Base-by-base conservation (phyloP, 2,113 vertebrate species). In the Chauna torquata region DNA sequence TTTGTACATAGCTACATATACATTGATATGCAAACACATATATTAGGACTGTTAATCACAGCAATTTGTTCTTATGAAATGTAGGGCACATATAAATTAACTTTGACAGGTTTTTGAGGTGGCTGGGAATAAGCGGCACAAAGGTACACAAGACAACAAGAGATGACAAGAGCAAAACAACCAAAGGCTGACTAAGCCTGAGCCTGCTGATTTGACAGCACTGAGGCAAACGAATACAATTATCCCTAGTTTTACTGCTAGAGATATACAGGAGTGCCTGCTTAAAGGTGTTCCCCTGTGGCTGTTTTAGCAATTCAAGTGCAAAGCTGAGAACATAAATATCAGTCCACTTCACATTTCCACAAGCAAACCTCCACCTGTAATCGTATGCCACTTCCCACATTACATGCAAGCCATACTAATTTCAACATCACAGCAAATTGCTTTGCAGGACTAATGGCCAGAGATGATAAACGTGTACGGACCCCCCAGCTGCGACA, bases 21-120 rank as follows among this genome's bases (percentile, higher is more conserved):
- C 5, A n/a, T 9, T n/a, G 32, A 58, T 18, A 57, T 1, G 30
- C 55, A 80, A 58, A 36, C 10, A 6, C 13, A 16, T 1, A 1
- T 44, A 23, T 47, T n/a, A 50, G 38, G 27, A 24, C 38, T 64
- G 27, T 27, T 36, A n/a, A 69, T 65, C 52, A 68, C 44, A 83
- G 36, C 44, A 30, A 5, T 59, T 55, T 55, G 11, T 30, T 78
- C 40, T 59, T 87, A 47, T 50, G 44, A 38, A 87, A 49, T 14
- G 8, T 2, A 28, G 45, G 18, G 7, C 22, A 38, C 4, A 14
- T 10, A 38, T 6, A 59, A 47, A 45, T 16, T 8, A 81, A 22
- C 45, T 57, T 14, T 6, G 40, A 28, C 40, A 81, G 20, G 17
- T 45, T 65, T 75, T 23, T 44, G 27, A 49, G n/a, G 69, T 49